Base-by-base conservation (phyloP, 2,797 vertebrate species). In the Cephalopachus bancanus region DNA sequence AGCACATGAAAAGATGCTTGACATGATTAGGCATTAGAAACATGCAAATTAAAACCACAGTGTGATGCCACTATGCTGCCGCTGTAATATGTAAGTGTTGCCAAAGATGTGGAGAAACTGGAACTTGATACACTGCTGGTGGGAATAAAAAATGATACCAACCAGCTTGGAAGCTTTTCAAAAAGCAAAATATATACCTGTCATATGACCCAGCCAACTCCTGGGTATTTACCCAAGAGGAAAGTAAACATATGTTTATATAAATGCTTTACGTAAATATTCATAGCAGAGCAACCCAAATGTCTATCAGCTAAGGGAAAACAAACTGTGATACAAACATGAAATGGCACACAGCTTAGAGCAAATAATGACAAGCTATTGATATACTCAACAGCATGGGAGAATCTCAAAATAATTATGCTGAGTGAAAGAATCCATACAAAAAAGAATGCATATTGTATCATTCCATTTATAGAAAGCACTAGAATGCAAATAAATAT, bases 181-280 rank as follows among this genome's bases (percentile, higher is more conserved):
- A n/a, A n/a, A 67, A n/a, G 65, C 17, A n/a, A 67, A 67, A 67
- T n/a, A 67, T 67, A 16, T 10, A 33, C 4, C n/a, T 78, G 33
- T 79, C 57, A 84, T 33, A 79, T 55, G 55, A 72, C 33, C 57
- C 65, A 91, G 75, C 57, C 20, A 85, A 85, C 33, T 26, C 33
- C 49, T 72, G 85, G 37, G 15, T 44, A 49, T 72, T 85, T 86
- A 55, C 28, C 53, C 65, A 74, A 79, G 22, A 65, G 57, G 49
- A 64, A 86, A 83, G 51, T 76, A 71, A 91, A 17, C 33, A n/a
- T 85, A 26, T 80, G 28, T 64, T 64, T 91, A 95, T 72, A 72
- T 7, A 95, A 72, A 91, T 86, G 57, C 57, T 72, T 91, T 85
- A 79, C 24, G 28, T 80, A 20, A 94, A 37, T 64, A n/a, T 79